These are phyloP conservation scores for Melanotaenia pygmaea DNA, from an alignment of 2,797 vertebrate species.

Conservation along the genomic window DNA sequence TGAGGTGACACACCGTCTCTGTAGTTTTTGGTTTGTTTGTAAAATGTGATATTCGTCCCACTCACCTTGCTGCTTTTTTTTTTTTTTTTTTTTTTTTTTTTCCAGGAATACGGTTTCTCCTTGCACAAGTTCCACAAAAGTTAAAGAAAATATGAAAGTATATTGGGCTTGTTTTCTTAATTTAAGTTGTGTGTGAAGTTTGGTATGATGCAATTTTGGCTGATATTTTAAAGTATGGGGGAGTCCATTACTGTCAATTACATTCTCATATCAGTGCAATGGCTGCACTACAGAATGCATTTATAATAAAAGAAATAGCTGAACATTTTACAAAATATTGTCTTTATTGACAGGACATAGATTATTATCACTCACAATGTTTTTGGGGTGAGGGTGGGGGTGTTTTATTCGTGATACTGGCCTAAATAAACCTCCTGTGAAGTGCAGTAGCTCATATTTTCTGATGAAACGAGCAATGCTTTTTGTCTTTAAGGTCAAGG, in stretches of 20 bases:
- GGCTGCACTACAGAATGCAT: not conserved
- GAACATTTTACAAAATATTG: too few species aligned
- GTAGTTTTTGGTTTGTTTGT: constrained; percentile 53
- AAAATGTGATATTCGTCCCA: constrained; percentile 51
- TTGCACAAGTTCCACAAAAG: constrained; percentile 21
- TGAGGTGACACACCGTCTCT: constrained; percentile 46
- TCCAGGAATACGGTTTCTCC: constrained; percentile 34
- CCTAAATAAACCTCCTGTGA: not conserved
- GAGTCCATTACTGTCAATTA: not conserved
- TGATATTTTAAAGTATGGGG: not conserved
- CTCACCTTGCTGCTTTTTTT: constrained; percentile 42
- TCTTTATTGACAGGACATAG: too few species aligned
- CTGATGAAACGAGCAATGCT: not conserved
- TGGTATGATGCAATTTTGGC: not conserved
- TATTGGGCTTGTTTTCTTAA: too few species aligned
- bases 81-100: not conserved
- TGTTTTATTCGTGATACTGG: not conserved
- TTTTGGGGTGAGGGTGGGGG: too few species aligned
- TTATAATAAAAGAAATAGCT: too few species aligned
- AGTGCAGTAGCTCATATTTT: not conserved
- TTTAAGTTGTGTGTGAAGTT: not conserved
- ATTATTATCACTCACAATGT: too few species aligned
- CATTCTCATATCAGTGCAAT: not conserved
- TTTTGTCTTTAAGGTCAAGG: too few species aligned
- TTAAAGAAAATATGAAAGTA: not conserved